Conservation (phyloP, 2,888 invertebrate species). For the Lamproptera curius region DNA sequence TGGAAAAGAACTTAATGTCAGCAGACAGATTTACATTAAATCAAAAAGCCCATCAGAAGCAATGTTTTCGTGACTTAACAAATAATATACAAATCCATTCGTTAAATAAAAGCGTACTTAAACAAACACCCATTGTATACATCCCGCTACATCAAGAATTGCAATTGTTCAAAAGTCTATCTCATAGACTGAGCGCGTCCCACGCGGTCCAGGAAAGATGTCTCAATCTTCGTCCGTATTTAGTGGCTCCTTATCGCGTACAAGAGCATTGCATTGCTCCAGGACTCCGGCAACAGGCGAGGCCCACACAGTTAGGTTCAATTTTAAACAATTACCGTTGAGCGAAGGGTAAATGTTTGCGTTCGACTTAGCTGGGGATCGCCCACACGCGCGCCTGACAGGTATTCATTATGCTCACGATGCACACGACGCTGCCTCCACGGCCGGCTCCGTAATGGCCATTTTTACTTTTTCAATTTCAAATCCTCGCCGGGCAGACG, state of each 20-base stretch:
- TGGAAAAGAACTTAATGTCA: too few species aligned
- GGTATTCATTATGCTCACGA: constrained; percentile 74
- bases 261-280: constrained; percentile 50
- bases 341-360: constrained; percentile 77
- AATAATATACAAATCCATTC: too few species aligned
- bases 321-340: constrained; percentile 78
- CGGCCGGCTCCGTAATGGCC: constrained; percentile 31
- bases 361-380: constrained; percentile 68
- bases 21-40: too few species aligned
- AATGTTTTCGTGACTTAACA: too few species aligned
- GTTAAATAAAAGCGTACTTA: too few species aligned
- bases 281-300: constrained; percentile 54
- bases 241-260: constrained; percentile 54
- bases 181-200: not conserved
- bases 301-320: constrained; percentile 78
- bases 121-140: too few species aligned
- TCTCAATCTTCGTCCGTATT: constrained; percentile 36
- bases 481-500: constrained; percentile 17
- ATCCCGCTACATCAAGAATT: not conserved
- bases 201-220: constrained; percentile 9
- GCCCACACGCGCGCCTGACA: constrained; percentile 76
- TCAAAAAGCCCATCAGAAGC: too few species aligned
- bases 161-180: constrained; percentile 1
- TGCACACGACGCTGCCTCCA: constrained; percentile 46
- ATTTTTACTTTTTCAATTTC: constrained; percentile 42